phyloP scores from a whole-genome alignment of 2,113 vertebrate species.

The Eptatretus burgeri region DNA sequence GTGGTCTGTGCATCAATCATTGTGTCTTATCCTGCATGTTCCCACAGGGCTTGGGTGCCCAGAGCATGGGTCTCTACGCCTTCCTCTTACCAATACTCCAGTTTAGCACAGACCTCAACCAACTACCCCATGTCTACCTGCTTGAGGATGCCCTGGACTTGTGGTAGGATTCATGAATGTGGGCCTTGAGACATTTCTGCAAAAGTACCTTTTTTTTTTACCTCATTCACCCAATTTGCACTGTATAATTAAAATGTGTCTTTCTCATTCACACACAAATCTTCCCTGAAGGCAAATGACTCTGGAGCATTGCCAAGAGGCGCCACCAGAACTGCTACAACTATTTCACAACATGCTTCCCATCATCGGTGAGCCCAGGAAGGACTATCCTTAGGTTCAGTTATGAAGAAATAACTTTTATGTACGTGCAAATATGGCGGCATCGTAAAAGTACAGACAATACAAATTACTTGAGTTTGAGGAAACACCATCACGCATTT shows the following conservation, averaged over 20 bases:
- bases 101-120: constrained; percentile 75
- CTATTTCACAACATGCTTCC: constrained; percentile 91
- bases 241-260: neutral
- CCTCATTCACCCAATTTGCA: neutral
- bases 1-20: neutral
- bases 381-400: no score
- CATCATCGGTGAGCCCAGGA: constrained; percentile 39
- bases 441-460: no score
- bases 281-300: constrained; percentile 26
- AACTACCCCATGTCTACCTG: constrained; percentile 90
- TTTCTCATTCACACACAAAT: no score
- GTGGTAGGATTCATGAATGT: constrained; percentile 28
- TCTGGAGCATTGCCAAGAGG: constrained; percentile 54
- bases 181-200: no score
- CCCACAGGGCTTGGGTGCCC: constrained; percentile 51
- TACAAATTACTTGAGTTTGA: no score
- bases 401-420: no score
- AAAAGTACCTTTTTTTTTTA: neutral
- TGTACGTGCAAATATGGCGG: no score
- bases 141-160: constrained; percentile 87
- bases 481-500: no score
- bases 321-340: constrained; percentile 55
- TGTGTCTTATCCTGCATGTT: constrained; percentile 8
- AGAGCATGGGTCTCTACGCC: constrained; percentile 75
- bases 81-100: constrained; percentile 93